phyloP scores from a whole-genome alignment of 1,140 invertebrate genomes.

The Steinernema feltiae region DNA sequence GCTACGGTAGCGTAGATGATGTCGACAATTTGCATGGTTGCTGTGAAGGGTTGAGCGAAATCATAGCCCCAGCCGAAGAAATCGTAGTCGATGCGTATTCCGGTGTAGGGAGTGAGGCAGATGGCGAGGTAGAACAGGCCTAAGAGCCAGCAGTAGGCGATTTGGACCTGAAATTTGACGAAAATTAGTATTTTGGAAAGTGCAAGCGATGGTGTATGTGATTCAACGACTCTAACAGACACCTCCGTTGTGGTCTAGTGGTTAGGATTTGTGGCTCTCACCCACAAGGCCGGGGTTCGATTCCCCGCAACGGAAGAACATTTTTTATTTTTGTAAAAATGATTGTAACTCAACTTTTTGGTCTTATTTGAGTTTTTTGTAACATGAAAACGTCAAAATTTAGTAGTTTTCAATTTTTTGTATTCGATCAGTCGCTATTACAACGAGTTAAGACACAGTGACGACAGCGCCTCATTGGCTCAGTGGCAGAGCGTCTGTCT shows the following conservation, averaged over 20 bases:
- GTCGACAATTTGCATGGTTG: not conserved
- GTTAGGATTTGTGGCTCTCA: conserved; percentile 77
- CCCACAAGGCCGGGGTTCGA: conserved; percentile 75
- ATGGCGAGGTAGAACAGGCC: not conserved
- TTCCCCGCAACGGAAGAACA: conserved; percentile 73
- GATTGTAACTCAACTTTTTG: too few species aligned
- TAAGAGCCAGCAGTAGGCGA: not conserved
- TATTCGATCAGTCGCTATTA: too few species aligned
- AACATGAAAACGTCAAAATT: too few species aligned
- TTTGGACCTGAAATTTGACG: not conserved
- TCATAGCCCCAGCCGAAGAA: not conserved
- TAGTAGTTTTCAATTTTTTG: too few species aligned
- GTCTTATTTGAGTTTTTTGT: too few species aligned
- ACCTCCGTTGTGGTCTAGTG: conserved; percentile 53
- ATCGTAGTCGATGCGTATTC: not conserved
- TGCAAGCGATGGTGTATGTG: too few species aligned
- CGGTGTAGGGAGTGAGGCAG: not conserved
- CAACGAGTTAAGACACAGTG: too few species aligned
- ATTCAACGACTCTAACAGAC: too few species aligned
- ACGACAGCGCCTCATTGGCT: conserved; percentile 42
- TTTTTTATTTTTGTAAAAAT: too few species aligned
- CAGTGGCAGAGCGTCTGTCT: conserved; percentile 48
- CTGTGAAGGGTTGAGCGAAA: not conserved
- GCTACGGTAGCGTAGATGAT: not conserved
- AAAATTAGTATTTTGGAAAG: not conserved